A percentile compares a stretch with the other conserved stretches of the same genome.
phyloP scores from a whole-genome alignment of 2,113 vertebrate species.

The Tylochromis polylepis region DNA sequence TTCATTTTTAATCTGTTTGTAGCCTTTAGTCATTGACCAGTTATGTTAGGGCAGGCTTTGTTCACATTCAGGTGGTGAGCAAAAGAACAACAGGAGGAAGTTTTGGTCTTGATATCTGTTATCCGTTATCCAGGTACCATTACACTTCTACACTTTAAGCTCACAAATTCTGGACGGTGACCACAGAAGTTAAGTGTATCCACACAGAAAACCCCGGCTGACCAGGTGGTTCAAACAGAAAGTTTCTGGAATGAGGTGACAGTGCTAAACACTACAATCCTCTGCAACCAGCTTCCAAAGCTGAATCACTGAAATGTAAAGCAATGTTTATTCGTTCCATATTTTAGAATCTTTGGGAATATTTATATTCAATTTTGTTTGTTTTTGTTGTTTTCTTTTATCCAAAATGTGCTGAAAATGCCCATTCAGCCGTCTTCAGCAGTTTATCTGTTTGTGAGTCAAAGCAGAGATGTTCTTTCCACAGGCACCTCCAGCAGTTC shows the following conservation, averaged over 20 bases:
- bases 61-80: background rate
- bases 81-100: background rate
- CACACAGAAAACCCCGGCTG: background rate
- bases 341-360: background rate
- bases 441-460: background rate
- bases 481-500: background rate
- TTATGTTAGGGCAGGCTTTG: background rate
- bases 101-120: background rate
- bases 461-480: background rate
- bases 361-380: background rate
- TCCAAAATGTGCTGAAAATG: background rate
- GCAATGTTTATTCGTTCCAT: background rate
- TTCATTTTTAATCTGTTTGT: background rate
- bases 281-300: background rate
- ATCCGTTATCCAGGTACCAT: background rate
- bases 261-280: too few species aligned
- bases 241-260: too few species aligned
- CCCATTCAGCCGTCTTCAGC: background rate
- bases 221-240: background rate
- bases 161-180: background rate
- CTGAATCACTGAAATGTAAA: background rate
- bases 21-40: background rate
- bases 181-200: background rate
- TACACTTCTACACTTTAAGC: background rate
- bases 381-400: background rate